A percentile compares a stretch with the other conserved stretches of the same genome.
phyloP scores from a whole-genome alignment of 2,797 vertebrate species.

The Sebastolobus alascanus region DNA sequence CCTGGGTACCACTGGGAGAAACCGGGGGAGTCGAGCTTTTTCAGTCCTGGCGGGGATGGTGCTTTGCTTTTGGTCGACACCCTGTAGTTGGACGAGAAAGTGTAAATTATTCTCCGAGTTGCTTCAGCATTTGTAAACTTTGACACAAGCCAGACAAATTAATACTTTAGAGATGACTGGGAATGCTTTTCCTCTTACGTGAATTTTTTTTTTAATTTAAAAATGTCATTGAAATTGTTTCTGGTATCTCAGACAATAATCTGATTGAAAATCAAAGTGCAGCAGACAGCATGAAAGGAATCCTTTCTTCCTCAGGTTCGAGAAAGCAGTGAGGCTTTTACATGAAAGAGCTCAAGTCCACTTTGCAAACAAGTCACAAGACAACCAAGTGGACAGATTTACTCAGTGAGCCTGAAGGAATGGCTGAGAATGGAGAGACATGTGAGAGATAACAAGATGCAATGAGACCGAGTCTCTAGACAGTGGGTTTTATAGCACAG shows the following conservation, averaged over 20 bases:
- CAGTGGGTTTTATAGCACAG: neutral
- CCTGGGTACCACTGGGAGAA: constrained; percentile 83
- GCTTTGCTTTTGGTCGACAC: constrained; percentile 94
- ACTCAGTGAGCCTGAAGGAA: constrained; percentile 68
- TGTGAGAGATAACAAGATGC: constrained; percentile 52
- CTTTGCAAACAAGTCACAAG: constrained; percentile 85
- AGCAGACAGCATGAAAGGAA: constrained; percentile 70
- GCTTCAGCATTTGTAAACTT: constrained; percentile 21
- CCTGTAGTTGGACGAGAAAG: constrained; percentile 80
- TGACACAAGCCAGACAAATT: constrained; percentile 2
- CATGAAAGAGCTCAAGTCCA: constrained; percentile 69
- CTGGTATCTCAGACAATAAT: constrained; percentile 48
- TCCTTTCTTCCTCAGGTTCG: constrained; percentile 65
- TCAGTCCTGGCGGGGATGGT: constrained; percentile 90
- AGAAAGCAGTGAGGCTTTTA: constrained; percentile 56
- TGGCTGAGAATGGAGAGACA: constrained; percentile 45
- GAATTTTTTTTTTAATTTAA: neutral
- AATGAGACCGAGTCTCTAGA: constrained; percentile 25
- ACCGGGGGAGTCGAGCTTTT: constrained; percentile 76
- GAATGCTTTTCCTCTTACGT: neutral
- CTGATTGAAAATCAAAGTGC: constrained; percentile 63
- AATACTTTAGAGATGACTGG: neutral
- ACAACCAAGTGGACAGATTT: constrained; percentile 75
- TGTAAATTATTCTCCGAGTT: constrained; percentile 27
- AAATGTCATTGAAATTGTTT: constrained; percentile 40